Conservation (phyloP, 2,113 vertebrate genomes). For the Zosterops borbonicus region DNA sequence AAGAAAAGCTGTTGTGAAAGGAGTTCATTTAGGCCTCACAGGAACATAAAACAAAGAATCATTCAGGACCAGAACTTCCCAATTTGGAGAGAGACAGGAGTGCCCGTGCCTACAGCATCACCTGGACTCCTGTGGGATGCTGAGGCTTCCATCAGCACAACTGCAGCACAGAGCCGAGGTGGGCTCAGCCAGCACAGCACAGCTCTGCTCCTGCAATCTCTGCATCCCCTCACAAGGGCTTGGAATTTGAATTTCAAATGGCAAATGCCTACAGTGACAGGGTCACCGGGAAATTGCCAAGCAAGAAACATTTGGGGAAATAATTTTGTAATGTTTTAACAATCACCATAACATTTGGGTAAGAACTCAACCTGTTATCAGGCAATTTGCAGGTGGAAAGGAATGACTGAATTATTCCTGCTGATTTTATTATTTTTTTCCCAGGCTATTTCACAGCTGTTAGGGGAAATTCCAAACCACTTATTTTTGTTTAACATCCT, state of each 20-base stretch:
- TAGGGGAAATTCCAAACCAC: not conserved
- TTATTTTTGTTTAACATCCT: not conserved
- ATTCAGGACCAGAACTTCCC: not conserved
- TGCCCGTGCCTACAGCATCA: not conserved
- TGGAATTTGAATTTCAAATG: not conserved
- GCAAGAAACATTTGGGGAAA: not conserved
- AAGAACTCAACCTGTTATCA: not conserved
- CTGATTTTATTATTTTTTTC: not conserved
- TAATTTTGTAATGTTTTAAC: not conserved
- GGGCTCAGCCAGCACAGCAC: not conserved
- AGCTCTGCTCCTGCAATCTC: not conserved
- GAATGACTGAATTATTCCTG: not conserved
- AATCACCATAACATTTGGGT: not conserved
- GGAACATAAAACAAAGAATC: not conserved
- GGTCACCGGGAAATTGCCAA: not conserved
- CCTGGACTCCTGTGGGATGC: not conserved
- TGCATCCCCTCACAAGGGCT: not conserved
- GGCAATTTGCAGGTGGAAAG: conserved; percentile 12
- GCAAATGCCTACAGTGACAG: not conserved
- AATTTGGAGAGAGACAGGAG: not conserved
- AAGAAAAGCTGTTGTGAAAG: not conserved
- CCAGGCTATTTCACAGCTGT: not conserved
- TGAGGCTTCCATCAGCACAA: not conserved
- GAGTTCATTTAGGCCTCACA: not conserved
- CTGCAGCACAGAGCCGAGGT: not conserved